Evolutionary conservation across 2,888 invertebrate species (phyloP), one percentile per base, ranked within the genome.

Genomic region (Calephelis perditalis): DNA sequence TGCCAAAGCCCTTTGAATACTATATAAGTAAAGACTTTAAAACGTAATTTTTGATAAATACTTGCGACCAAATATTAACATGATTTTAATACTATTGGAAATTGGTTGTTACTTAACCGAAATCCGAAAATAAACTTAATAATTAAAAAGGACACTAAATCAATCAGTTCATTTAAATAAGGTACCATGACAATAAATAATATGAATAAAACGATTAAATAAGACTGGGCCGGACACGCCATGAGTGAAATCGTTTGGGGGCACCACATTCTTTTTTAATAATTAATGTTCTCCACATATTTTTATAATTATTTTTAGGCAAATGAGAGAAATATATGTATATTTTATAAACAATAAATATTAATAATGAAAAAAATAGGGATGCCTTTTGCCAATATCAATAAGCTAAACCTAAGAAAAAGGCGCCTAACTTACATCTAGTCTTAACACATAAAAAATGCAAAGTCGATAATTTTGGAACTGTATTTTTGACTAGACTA

Each of bases 131-230:
- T 52, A 52, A 52, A 52, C 15, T 52, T 26, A 52, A 52, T 26
- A 26, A 3, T 26, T 26, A 26, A 26, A 26, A 26, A 26, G 26
- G 26, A 52, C 35, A 52, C 15, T 52, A 15, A 52, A 52, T 26
- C 52, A 35, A 52, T 52, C 52, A 52, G 52, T 52, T 52, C 52
- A 52, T 52, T 52, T 47, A 26, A 52, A 49, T 26, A 35, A 52
- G 35, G 49, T 49, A 49, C 26, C 49, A 26, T 15, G 52, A 26
- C 52, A 52, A 52, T 52, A 52, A 52, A 52, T 52, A 52, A 52
- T 52, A 52, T 35, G 35, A 15, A 52, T 52, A 35, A 35, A 35
- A 52, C 26, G 26, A 49, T 49, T 49, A 49, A 49, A 49, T 26
- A 49, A 49, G 26, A 49, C 49, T 26, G 49, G 35, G 49, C 49